Evolutionary conservation across 53 echinoderm and acorn worm genomes (phyloP), one percentile per base, ranked within the genome.

Genomic region (Luidia sarsii): DNA sequence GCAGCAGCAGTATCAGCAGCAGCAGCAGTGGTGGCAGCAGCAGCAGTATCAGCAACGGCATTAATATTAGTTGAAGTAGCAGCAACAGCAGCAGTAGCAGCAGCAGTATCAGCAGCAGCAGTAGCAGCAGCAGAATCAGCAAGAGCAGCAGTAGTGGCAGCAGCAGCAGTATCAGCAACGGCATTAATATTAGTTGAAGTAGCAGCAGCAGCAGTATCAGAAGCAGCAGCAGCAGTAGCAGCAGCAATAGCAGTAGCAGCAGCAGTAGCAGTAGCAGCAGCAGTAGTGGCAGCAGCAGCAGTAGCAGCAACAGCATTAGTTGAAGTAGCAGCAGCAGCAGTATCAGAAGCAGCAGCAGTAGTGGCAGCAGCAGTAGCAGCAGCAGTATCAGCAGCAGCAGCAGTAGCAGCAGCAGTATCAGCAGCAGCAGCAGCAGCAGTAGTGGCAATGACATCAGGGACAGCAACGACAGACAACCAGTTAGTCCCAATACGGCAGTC

Each of bases 351-450:
- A 52, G 52, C 52, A 52, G 18, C 18, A 16, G n/a, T 20, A 52
- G 52, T 19, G n/a, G 52, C 52, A 41, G 52, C 52, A 52, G 52
- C 52, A 52, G 4, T 20, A 52, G 52, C 52, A 52, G 52, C 52
- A 52, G n/a, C 7, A 52, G 18, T 19, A 52, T 10, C 52, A 52
- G 52, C 18, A 52, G n/a, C 52, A 52, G 7, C 18, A 52, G 21
- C 52, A 52, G 4, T 19, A 52, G 52, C 52, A 52, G 52, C 52
- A 52, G 18, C 52, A 52, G 21, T 19, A 52, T 14, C 18, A 52
- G 52, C 52, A 52, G 4, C 52, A 16, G 4, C 52, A 52, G 18
- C 52, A 52, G 21, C 52, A 52, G n/a, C 18, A 16, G 18, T 20
- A 52, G 21, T 4, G n/a, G 21, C 52, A 9, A 19, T 19, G n/a